phyloP scores from a whole-genome alignment of 1,140 invertebrate species.

The Euura lappo region DNA sequence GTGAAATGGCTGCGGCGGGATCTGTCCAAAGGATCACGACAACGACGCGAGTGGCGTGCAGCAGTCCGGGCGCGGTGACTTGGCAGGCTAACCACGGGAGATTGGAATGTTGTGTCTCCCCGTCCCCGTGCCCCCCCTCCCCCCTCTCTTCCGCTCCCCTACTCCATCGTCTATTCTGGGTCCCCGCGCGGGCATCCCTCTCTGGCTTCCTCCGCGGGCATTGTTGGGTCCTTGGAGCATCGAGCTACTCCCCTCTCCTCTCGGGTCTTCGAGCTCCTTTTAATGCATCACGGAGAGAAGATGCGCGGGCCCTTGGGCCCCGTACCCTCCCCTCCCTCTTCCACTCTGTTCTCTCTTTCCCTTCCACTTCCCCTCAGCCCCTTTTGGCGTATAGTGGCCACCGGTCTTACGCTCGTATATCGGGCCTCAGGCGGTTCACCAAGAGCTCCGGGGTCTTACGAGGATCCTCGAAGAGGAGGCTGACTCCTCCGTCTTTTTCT shows the following conservation, averaged over 20 bases:
- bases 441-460: conserved; percentile 24
- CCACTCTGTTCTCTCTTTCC: conserved; percentile 35
- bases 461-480: conserved; percentile 21
- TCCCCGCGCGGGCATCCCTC: conserved; percentile 9
- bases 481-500: conserved; percentile 10
- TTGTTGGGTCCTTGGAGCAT: conserved; percentile 15
- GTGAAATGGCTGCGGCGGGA: conserved; percentile 14
- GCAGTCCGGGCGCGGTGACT: conserved; percentile 40
- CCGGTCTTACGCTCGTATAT: conserved; percentile 59
- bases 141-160: conserved; percentile 22
- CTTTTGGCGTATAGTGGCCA: conserved; percentile 55
- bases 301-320: conserved; percentile 44
- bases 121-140: conserved; percentile 10
- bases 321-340: conserved; percentile 24
- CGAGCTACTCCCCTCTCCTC: conserved; percentile 22
- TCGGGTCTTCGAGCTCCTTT: conserved; percentile 23
- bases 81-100: conserved; percentile 52
- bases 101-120: conserved; percentile 51
- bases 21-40: conserved; percentile 11
- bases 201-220: not conserved
- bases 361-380: conserved; percentile 27
- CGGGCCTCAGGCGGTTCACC: conserved; percentile 40
- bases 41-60: conserved; percentile 16
- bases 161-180: conserved; percentile 17
- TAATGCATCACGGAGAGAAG: conserved; percentile 47